A percentile compares a stretch with the other conserved stretches of the same genome.
These are phyloP conservation scores for Acanthosoma haemorrhoidale DNA, from an alignment of 2,888 invertebrate species.

Conservation along the genomic window DNA sequence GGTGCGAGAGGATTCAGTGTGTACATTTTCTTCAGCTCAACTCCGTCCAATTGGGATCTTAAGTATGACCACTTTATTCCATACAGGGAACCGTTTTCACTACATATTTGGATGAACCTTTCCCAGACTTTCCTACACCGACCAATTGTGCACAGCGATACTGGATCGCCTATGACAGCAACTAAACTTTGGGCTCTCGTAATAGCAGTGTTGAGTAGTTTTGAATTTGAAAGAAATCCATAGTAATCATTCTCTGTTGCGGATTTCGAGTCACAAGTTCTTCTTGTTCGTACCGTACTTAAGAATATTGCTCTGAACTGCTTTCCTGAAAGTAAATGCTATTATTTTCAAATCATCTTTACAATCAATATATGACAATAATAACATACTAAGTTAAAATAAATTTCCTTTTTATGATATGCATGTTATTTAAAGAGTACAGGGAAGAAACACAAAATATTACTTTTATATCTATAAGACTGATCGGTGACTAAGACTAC, in stretches of 20 bases:
- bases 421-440: too few relatives aligned
- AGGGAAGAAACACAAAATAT: too few relatives aligned
- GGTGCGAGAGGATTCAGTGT: conserved; percentile 76
- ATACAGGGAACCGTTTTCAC: conserved; percentile 63
- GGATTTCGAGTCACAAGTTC: conserved; percentile 55
- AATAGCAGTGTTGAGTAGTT: conserved; percentile 76
- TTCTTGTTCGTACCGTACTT: conserved; percentile 69
- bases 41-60: conserved; percentile 63
- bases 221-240: conserved; percentile 75
- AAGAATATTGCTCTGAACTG: conserved; percentile 78
- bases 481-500: too few relatives aligned
- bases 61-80: conserved; percentile 67
- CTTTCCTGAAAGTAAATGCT: conserved; percentile 54
- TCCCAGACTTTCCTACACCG: conserved; percentile 69
- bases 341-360: too few relatives aligned
- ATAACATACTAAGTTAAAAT: too few relatives aligned
- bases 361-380: too few relatives aligned
- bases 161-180: conserved; percentile 78
- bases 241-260: conserved; percentile 60
- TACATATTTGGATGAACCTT: conserved; percentile 65
- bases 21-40: conserved; percentile 68
- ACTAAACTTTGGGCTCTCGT: conserved; percentile 76
- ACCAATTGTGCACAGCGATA: conserved; percentile 73
- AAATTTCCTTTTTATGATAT: too few relatives aligned
- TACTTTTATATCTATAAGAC: too few relatives aligned